A percentile compares a stretch with the other conserved stretches of the same genome.
Evolutionary conservation across 37 sponge, comb jelly and placozoan genomes (phyloP).

Genomic region (Halisarca cf. caerulea): DNA sequence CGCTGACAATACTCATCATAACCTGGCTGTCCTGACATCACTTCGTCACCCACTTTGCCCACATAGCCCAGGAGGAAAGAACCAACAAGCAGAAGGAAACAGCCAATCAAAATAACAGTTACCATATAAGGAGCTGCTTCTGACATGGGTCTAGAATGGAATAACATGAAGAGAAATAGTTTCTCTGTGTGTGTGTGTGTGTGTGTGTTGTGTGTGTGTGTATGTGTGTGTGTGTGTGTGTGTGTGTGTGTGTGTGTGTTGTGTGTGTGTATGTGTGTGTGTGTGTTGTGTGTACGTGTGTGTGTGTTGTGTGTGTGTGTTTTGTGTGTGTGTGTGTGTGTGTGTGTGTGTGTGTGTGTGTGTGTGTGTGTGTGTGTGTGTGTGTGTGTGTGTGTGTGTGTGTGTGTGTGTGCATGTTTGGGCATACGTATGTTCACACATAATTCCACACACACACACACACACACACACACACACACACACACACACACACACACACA

Average conservation of each 20-base stretch:
- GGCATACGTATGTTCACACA: no score
- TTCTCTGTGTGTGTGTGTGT: neutral
- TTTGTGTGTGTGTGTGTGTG: neutral
- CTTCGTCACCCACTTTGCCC: no score
- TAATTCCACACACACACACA: slow-evolving; percentile 30
- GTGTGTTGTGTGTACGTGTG: no score
- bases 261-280: no score
- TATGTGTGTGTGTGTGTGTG: neutral
- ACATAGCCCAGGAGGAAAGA: slow-evolving; percentile 35
- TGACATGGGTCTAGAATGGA: neutral
- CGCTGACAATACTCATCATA: neutral
- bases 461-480: slow-evolving; percentile 23
- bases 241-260: neutral
- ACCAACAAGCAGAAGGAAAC: slow-evolving; percentile 49
- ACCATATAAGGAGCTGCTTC: slow-evolving; percentile 65
- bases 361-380: no score
- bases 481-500: neutral
- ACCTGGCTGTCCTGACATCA: neutral
- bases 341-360: no score
- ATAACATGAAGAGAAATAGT: neutral
- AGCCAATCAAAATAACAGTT: slow-evolving; percentile 54
- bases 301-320: no score
- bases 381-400: no score
- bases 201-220: neutral
- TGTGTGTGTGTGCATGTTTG: no score